A percentile compares a stretch with the other conserved stretches of the same genome.
Evolutionary conservation across 2,113 vertebrate species (phyloP).

Genomic region (Promerops cafer): DNA sequence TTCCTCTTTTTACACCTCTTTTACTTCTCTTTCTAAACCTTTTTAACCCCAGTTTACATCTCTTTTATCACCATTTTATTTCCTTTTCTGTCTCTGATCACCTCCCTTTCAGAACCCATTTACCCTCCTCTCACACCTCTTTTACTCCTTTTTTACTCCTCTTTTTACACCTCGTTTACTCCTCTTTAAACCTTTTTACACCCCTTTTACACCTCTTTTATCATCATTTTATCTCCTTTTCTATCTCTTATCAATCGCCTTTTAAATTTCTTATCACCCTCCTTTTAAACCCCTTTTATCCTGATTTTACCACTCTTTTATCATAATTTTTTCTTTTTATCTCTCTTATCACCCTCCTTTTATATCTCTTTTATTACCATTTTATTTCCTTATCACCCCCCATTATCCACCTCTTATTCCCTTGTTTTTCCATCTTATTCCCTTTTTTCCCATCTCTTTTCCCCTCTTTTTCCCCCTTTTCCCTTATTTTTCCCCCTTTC

Average conservation of each 20-base stretch:
- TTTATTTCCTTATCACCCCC: background rate
- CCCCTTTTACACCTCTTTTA: too few species aligned
- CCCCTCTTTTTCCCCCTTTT: too few species aligned
- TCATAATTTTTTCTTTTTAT: background rate
- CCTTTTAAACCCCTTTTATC: background rate
- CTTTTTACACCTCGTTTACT: background rate
- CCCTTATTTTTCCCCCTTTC: too few species aligned
- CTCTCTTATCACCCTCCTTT: too few species aligned
- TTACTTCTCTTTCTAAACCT: background rate
- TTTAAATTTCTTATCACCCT: background rate
- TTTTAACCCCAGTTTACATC: too few species aligned
- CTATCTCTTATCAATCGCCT: too few species aligned
- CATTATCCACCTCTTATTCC: too few species aligned
- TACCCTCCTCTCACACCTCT: background rate
- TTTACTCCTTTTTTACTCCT: too few species aligned
- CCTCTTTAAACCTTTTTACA: background rate
- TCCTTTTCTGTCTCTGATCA: background rate
- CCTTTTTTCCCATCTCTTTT: too few species aligned
- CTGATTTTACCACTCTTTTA: background rate
- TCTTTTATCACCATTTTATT: background rate
- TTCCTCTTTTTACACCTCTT: background rate
- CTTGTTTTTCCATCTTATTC: too few species aligned
- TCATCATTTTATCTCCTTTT: background rate
- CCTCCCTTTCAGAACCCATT: background rate
- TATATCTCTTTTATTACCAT: background rate